phyloP scores from a whole-genome alignment of 2,888 invertebrate genomes.

The Teleiodes luculella region DNA sequence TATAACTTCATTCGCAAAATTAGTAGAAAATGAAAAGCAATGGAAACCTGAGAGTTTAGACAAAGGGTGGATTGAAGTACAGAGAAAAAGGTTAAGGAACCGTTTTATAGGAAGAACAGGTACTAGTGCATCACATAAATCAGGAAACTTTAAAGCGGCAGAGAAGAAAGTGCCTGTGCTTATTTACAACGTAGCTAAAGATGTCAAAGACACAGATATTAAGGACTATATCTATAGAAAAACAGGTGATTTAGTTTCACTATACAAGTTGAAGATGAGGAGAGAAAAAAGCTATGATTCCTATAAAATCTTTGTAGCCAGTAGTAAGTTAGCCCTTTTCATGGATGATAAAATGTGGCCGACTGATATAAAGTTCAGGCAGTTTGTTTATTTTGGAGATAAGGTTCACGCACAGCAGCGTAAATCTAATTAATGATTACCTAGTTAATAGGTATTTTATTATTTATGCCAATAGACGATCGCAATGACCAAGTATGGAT shows the following conservation, averaged over 20 bases:
- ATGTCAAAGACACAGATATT: neutral
- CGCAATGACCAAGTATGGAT: neutral
- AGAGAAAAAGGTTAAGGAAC: slow-evolving; percentile 16
- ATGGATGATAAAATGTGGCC: slow-evolving; percentile 10
- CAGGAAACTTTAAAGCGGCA: slow-evolving; percentile 5
- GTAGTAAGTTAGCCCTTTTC: neutral
- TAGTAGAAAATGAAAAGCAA: too few relatives aligned
- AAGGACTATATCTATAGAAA: neutral
- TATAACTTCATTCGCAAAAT: too few relatives aligned
- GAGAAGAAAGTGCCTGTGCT: neutral
- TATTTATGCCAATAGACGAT: too few relatives aligned
- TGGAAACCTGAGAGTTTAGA: neutral
- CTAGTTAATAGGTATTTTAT: too few relatives aligned
- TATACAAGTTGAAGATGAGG: neutral
- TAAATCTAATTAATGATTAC: too few relatives aligned
- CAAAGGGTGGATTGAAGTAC: slow-evolving; percentile 18
- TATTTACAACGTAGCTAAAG: slow-evolving; percentile 7
- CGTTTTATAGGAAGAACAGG: slow-evolving; percentile 16
- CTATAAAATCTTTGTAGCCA: neutral
- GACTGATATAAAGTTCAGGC: slow-evolving; percentile 3
- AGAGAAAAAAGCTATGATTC: neutral
- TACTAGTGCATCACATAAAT: too few relatives aligned
- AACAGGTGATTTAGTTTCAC: neutral
- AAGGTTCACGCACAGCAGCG: neutral
- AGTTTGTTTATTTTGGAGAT: neutral